Conservation (phyloP, 2,797 vertebrate species). For the Sylvia borin region DNA sequence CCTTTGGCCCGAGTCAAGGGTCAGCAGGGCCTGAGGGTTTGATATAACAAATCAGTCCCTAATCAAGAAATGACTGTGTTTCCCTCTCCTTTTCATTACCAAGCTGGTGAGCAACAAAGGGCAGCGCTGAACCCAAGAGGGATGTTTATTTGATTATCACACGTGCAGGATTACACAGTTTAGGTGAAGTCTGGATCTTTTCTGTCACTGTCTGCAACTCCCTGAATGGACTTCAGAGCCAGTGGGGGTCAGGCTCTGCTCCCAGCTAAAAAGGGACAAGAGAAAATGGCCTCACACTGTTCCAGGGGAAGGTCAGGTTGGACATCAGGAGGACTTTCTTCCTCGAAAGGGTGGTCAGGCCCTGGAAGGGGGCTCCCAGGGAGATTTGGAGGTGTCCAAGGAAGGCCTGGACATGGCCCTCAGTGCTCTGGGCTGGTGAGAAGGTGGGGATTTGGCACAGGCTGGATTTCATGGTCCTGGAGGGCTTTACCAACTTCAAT, state of each 20-base stretch:
- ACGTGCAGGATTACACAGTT: not conserved
- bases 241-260: not conserved
- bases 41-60: not conserved
- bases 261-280: not conserved
- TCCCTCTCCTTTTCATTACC: not conserved
- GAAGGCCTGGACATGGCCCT: rapidly evolving
- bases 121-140: not conserved
- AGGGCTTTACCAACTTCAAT: not conserved
- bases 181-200: not conserved
- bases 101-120: not conserved
- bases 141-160: not conserved
- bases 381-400: not conserved
- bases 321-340: not conserved
- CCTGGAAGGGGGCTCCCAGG: not conserved
- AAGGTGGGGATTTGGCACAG: not conserved
- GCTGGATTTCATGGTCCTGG: not conserved
- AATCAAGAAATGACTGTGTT: not conserved
- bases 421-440: not conserved
- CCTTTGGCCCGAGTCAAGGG: not conserved
- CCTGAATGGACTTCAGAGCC: not conserved
- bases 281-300: not conserved
- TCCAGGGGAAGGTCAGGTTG: not conserved
- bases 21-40: not conserved
- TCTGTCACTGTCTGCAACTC: not conserved
- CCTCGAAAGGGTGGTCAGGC: not conserved